Base-by-base conservation (phyloP, 2,797 vertebrate species). In the Bucorvus abyssinicus region DNA sequence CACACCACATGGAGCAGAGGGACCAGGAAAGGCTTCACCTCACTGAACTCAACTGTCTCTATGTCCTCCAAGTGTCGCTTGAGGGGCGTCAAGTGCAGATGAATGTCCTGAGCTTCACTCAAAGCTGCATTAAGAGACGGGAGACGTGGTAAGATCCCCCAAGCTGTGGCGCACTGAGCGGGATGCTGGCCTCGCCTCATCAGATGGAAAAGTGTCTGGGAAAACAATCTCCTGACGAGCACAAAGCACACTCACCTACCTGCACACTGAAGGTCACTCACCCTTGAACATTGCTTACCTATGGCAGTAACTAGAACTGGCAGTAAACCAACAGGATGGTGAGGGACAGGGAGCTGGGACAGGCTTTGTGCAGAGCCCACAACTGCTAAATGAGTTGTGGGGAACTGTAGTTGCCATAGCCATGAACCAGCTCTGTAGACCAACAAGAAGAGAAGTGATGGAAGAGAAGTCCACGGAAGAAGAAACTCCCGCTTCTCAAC, bases 1-100 rank as follows among this genome's bases (percentile, higher is more conserved):
- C 98, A 99, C 57, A 99, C 97, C 7, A 97, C 94, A 4, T 99
- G 99, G 95, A 99, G 98, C 86, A 99, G 94, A 18, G 98, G 98
- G 4, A 36, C 94, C 6, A 99, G 98, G 49, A 97, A 86, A 52
- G 93, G 95, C 93, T 97, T 98, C 95, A 98, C 94, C 34, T 98
- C 82, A 0, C 96, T 98, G 84, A 99, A 99, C 70, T 99, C 98
- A 2, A 88, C 45, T 13, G 61, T 98, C 95, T 99, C 99, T 3
- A 99, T 84, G 82, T 97, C 94, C 65, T 99, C 98, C 82, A 99
- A 96, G 60, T 98, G 96, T 23, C 9, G 71, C 87, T 98, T 97
- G 16, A 99, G 98, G 1, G 99, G 98, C 23, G 55, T 97, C 96
- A 99, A 96, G 92, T 99, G 98, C 29, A 90, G 90, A 60, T 97